phyloP scores from a whole-genome alignment of 2,797 vertebrate species.

The Ataeniobius toweri region DNA sequence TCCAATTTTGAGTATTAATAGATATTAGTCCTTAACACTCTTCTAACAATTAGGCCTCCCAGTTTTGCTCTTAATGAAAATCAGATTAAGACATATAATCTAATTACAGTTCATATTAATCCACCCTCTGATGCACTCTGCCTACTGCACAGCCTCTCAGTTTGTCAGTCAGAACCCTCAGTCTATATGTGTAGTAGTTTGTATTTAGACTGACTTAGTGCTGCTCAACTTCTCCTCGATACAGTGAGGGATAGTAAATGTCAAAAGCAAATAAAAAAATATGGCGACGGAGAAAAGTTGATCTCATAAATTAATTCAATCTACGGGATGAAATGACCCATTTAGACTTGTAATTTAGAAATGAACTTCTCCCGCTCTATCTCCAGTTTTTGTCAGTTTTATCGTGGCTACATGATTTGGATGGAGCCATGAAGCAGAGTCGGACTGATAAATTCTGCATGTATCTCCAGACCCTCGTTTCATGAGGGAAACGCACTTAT shows the following conservation, averaged over 20 bases:
- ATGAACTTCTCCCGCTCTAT: constrained; percentile 72
- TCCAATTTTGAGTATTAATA: constrained; percentile 86
- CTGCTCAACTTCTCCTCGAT: constrained; percentile 31
- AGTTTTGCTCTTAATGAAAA: constrained; percentile 87
- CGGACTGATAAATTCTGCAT: constrained; percentile 69
- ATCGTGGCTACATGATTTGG: constrained; percentile 71
- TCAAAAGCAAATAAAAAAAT: constrained; percentile 71
- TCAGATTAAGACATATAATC: constrained; percentile 87
- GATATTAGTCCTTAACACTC: constrained; percentile 85
- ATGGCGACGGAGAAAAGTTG: constrained; percentile 56
- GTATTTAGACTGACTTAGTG: constrained; percentile 22
- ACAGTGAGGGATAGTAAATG: constrained; percentile 63
- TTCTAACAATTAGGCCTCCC: constrained; percentile 84
- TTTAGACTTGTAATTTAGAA: constrained; percentile 79
- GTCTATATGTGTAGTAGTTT: constrained; percentile 5
- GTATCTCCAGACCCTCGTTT: constrained; percentile 63
- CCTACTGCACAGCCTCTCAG: constrained; percentile 60
- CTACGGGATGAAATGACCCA: constrained; percentile 79
- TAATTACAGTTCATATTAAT: constrained; percentile 86
- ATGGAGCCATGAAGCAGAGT: constrained; percentile 68
- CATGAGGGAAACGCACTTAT: constrained; percentile 74
- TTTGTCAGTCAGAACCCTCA: constrained; percentile 64
- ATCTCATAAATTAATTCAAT: constrained; percentile 77
- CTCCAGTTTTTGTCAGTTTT: constrained; percentile 74
- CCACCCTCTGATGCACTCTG: constrained; percentile 74